phyloP scores from a whole-genome alignment of 2,797 vertebrate species.

The Rhodeus uyekii region DNA sequence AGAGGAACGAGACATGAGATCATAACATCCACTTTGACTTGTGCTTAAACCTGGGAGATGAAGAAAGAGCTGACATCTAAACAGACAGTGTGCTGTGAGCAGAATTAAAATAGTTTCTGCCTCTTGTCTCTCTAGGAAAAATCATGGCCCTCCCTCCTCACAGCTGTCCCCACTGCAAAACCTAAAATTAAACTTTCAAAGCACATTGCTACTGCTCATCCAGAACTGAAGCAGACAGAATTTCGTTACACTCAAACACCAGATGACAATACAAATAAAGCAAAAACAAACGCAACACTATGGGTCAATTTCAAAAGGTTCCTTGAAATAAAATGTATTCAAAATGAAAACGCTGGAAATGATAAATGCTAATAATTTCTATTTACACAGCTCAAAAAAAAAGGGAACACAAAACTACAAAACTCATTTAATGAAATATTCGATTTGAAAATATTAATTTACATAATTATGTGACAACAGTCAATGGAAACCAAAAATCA shows the following conservation, averaged over 20 bases:
- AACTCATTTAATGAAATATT: too few relatives aligned
- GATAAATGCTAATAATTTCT: too few relatives aligned
- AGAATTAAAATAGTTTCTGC: constrained; percentile 44
- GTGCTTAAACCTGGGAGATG: constrained; percentile 14
- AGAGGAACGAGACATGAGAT: constrained; percentile 26
- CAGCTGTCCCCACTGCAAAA: constrained; percentile 26
- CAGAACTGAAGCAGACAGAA: constrained; percentile 5
- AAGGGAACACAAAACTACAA: too few relatives aligned
- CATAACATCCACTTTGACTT: constrained; percentile 28
- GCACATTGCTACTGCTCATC: constrained; percentile 12
- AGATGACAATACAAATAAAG: neutral
- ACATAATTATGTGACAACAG: too few relatives aligned
- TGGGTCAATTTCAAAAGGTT: neutral
- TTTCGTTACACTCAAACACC: constrained; percentile 11
- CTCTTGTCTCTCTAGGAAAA: constrained; percentile 34
- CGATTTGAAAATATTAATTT: too few relatives aligned
- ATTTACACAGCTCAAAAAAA: too few relatives aligned
- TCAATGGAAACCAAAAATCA: too few relatives aligned
- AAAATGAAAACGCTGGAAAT: too few relatives aligned
- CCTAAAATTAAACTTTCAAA: constrained; percentile 38
- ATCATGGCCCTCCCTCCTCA: neutral
- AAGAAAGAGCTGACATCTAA: constrained; percentile 43
- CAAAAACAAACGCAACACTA: neutral
- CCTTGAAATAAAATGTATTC: too few relatives aligned
- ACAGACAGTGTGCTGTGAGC: constrained; percentile 39